phyloP scores from a whole-genome alignment of 2,888 invertebrate genomes.

The Tortrix viridana region DNA sequence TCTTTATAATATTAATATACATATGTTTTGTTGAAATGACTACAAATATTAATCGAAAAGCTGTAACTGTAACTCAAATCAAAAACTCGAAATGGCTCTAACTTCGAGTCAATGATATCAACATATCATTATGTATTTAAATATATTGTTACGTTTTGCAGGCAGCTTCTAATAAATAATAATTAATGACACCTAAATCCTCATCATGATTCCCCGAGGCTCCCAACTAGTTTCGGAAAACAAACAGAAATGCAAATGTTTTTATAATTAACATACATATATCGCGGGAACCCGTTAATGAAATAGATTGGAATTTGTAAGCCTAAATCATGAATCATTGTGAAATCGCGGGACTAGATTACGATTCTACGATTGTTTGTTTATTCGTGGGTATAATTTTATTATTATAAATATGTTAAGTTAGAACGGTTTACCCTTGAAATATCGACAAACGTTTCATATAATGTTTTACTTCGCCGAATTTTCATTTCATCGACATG shows the following conservation, averaged over 20 bases:
- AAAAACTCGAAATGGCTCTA: too few relatives aligned
- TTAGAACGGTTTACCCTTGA: too few relatives aligned
- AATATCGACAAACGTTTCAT: too few relatives aligned
- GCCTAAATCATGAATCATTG: slow-evolving; percentile 58
- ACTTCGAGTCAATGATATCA: neutral
- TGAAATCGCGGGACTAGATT: slow-evolving; percentile 48
- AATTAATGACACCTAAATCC: slow-evolving; percentile 13
- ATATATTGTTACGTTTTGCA: too few relatives aligned
- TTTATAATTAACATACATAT: slow-evolving; percentile 66
- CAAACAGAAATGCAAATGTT: slow-evolving; percentile 65
- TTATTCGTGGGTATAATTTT: neutral
- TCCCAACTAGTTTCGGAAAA: slow-evolving; percentile 47
- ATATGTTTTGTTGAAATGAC: too few relatives aligned
- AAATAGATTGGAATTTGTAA: slow-evolving; percentile 57
- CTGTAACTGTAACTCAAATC: too few relatives aligned
- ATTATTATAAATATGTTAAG: neutral
- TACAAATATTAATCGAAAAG: too few relatives aligned
- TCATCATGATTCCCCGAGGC: slow-evolving; percentile 7
- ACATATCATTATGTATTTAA: too few relatives aligned
- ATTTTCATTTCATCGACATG: too few relatives aligned
- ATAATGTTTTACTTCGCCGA: too few relatives aligned
- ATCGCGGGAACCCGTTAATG: slow-evolving; percentile 62
- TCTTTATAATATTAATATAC: too few relatives aligned
- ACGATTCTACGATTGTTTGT: slow-evolving; percentile 3
- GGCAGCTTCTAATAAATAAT: slow-evolving; percentile 8